Percentiles rank a stretch among this genome's conserved stretches.
Evolutionary conservation across 2,113 vertebrate species (phyloP).

Genomic region (Lontra canadensis): DNA sequence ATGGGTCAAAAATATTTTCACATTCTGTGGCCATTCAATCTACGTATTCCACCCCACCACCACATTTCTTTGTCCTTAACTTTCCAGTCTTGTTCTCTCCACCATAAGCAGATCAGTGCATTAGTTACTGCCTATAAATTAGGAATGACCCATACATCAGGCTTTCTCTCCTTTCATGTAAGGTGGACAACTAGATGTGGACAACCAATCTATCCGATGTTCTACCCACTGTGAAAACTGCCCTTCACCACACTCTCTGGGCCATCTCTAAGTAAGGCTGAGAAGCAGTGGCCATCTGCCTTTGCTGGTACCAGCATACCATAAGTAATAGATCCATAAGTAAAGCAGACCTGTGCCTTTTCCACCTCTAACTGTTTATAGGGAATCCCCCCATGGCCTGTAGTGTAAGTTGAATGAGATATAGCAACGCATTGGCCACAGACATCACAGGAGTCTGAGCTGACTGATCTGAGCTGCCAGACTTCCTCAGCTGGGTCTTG

Average conservation of each 20-base stretch:
- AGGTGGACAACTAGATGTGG: not conserved
- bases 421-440: accelerated
- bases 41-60: not conserved
- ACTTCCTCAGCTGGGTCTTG: not conserved
- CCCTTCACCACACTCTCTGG: not conserved
- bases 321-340: not conserved
- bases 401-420: not conserved
- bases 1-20: not conserved
- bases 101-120: not conserved
- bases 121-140: not conserved
- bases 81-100: not conserved
- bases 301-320: not conserved
- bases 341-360: not conserved
- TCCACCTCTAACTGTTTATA: not conserved
- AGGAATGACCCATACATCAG: not conserved
- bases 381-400: not conserved
- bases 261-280: not conserved
- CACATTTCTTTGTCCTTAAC: not conserved
- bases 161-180: not conserved
- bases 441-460: not conserved
- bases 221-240: not conserved
- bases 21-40: not conserved
- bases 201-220: not conserved
- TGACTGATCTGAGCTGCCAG: not conserved
- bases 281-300: not conserved